Conservation (phyloP, 2,888 invertebrate genomes). For the Acronicta psi region DNA sequence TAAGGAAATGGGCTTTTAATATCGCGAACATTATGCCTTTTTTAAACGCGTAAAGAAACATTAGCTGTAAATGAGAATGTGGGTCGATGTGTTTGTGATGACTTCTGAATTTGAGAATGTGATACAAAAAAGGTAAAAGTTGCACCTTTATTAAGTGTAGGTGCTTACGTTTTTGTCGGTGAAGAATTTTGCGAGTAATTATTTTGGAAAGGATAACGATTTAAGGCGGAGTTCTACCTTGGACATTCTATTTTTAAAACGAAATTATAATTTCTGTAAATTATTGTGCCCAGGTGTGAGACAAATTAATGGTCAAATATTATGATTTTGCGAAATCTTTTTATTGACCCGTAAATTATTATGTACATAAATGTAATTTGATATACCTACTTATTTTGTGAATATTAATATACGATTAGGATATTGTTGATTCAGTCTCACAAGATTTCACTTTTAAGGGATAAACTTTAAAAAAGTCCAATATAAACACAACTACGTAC, state of each 20-base stretch:
- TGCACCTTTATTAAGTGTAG: constrained; percentile 29
- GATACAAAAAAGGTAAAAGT: constrained; percentile 15
- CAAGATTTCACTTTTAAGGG: too few species aligned
- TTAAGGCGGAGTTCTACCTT: too few species aligned
- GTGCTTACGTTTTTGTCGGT: constrained; percentile 25
- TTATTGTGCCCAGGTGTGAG: constrained; percentile 60
- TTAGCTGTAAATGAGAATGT: constrained; percentile 49
- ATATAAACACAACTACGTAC: too few species aligned
- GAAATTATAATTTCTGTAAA: constrained; percentile 39
- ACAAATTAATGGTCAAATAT: constrained; percentile 35
- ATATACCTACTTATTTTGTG: constrained; percentile 8
- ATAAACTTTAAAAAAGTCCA: too few species aligned
- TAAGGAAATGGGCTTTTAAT: constrained; percentile 67
- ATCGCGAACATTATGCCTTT: constrained; percentile 49
- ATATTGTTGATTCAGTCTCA: too few species aligned
- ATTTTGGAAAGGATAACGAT: too few species aligned
- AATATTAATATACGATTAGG: background rate
- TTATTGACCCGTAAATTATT: constrained; percentile 23
- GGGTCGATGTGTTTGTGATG: constrained; percentile 35
- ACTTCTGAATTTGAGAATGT: constrained; percentile 41
- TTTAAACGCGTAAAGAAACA: constrained; percentile 47
- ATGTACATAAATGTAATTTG: constrained; percentile 15
- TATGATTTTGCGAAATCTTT: constrained; percentile 51
- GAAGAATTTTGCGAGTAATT: constrained; percentile 12
- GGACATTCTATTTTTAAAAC: background rate